Percentiles rank a stretch among this genome's conserved stretches.
Conservation (phyloP, 1,140 invertebrate species). For the Aphelinus certus region DNA sequence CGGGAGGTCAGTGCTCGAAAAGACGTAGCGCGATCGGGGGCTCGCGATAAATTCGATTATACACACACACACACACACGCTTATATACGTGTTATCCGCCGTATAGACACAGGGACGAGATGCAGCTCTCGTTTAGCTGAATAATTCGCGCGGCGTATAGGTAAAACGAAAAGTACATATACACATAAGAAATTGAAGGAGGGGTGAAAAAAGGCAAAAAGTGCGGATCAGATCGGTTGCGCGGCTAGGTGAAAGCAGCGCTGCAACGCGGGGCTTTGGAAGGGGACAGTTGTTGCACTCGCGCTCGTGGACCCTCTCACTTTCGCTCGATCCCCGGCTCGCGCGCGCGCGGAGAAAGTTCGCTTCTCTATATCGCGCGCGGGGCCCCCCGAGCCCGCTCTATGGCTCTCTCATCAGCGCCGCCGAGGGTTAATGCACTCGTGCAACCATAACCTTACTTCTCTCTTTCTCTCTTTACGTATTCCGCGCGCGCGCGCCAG, state of each 20-base stretch:
- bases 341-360: constrained; percentile 57
- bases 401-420: constrained; percentile 45
- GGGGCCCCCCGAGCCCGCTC: too few species aligned
- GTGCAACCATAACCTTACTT: constrained; percentile 56
- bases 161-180: too few species aligned
- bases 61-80: too few species aligned
- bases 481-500: constrained; percentile 3
- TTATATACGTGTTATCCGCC: too few species aligned
- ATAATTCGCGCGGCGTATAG: too few species aligned
- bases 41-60: too few species aligned
- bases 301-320: constrained; percentile 55
- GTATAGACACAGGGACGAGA: too few species aligned
- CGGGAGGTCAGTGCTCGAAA: too few species aligned
- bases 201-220: constrained; percentile 38
- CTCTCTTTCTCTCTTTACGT: background rate
- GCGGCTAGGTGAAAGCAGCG: constrained; percentile 51
- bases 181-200: too few species aligned
- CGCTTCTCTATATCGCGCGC: constrained; percentile 9
- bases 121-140: too few species aligned
- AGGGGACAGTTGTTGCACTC: constrained; percentile 34
- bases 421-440: constrained; percentile 63
- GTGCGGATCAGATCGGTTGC: constrained; percentile 45
- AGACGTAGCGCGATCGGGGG: too few species aligned
- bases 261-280: background rate
- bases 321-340: constrained; percentile 54